A percentile compares a stretch with the other conserved stretches of the same genome.
Conservation (phyloP, 2,113 vertebrate genomes). For the Ictalurus furcatus region DNA sequence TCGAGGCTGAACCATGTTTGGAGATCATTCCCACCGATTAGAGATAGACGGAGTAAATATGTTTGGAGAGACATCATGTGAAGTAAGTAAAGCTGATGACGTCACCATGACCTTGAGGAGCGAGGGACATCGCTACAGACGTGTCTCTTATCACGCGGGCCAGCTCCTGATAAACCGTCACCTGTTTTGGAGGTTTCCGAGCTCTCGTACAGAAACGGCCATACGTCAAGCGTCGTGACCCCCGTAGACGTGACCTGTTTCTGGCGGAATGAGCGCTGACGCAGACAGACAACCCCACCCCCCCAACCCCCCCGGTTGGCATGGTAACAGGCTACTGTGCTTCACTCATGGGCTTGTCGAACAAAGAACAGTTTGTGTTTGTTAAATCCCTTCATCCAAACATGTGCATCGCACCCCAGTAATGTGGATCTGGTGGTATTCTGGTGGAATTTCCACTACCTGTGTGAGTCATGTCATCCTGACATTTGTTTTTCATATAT, state of each 20-base stretch:
- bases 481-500: neutral
- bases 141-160: neutral
- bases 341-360: neutral
- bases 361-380: neutral
- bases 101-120: neutral
- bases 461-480: neutral
- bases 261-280: neutral
- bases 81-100: neutral
- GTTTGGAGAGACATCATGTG: neutral
- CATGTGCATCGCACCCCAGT: neutral
- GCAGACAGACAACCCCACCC: neutral
- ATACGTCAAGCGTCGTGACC: neutral
- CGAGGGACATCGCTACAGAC: neutral
- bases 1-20: neutral
- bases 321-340: neutral
- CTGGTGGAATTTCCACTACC: neutral
- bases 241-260: constrained; percentile 13
- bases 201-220: neutral
- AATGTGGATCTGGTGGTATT: neutral
- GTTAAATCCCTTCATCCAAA: neutral
- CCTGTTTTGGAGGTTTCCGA: neutral
- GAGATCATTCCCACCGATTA: neutral
- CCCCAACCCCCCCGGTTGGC: neutral
- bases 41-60: neutral
- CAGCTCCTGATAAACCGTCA: neutral